Percentiles rank a stretch among this genome's conserved stretches.
phyloP scores from a whole-genome alignment of 2,113 vertebrate species.

The Entomyzon cyanotis region DNA sequence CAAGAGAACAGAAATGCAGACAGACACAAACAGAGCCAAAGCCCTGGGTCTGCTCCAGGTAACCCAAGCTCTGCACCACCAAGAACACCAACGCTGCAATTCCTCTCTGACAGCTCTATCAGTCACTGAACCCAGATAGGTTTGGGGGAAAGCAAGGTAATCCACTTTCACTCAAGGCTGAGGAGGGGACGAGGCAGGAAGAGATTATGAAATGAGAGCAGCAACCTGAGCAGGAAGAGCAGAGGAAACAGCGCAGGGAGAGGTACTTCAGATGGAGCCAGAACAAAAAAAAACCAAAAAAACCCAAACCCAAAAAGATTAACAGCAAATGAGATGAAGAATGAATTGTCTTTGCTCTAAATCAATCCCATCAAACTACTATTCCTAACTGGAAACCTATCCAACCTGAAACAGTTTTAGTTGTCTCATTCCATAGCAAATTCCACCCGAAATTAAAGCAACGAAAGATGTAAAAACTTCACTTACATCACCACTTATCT shows the following conservation, averaged over 20 bases:
- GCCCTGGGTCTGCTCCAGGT: background rate
- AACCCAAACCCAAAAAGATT: background rate
- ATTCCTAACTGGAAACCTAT: background rate
- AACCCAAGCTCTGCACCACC: background rate
- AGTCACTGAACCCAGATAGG: background rate
- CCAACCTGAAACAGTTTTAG: background rate
- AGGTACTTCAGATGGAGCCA: background rate
- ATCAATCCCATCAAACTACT: background rate
- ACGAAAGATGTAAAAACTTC: accelerated
- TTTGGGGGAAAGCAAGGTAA: background rate
- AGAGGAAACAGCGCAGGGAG: background rate
- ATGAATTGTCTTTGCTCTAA: background rate
- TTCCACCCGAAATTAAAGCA: background rate
- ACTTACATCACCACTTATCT: background rate
- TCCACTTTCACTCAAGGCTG: background rate
- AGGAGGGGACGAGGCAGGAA: background rate
- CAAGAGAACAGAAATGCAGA: background rate
- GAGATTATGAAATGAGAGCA: background rate
- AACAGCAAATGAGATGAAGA: background rate
- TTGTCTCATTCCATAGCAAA: background rate
- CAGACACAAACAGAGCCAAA: background rate
- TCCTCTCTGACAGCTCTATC: background rate
- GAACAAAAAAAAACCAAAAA: background rate
- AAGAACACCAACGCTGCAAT: background rate
- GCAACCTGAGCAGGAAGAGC: background rate